A percentile compares a stretch with the other conserved stretches of the same genome.
Conservation (phyloP, 1,140 invertebrate genomes). For the Ceratina calcarata region DNA sequence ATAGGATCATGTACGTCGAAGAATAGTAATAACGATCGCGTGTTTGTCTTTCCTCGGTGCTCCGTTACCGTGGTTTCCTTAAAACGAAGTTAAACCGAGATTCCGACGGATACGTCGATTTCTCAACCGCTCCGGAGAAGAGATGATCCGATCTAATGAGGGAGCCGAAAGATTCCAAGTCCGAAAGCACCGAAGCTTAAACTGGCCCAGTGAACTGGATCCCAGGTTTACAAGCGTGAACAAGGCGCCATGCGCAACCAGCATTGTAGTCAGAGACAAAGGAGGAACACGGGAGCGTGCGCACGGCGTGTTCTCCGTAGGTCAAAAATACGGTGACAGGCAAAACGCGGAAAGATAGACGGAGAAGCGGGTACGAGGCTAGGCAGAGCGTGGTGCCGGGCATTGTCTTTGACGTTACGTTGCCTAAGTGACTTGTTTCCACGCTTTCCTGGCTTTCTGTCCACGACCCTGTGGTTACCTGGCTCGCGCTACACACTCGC, state of each 20-base stretch:
- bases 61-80: neutral
- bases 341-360: constrained; percentile 57
- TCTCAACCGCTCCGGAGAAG: neutral
- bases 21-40: neutral
- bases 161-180: neutral
- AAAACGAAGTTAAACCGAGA: neutral
- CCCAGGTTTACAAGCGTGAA: neutral
- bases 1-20: neutral
- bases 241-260: neutral
- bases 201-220: constrained; percentile 19
- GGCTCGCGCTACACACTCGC: neutral
- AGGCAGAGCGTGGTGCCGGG: constrained; percentile 77
- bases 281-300: constrained; percentile 5
- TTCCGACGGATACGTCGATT: neutral
- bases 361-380: constrained; percentile 57
- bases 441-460: constrained; percentile 77
- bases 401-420: constrained; percentile 75
- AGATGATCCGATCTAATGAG: neutral
- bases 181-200: no score
- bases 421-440: constrained; percentile 78
- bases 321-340: constrained; percentile 68
- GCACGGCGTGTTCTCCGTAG: constrained; percentile 21
- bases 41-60: neutral
- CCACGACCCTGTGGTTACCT: neutral
- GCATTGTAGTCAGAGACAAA: constrained; percentile 39